Evolutionary conservation across 2,113 vertebrate species (phyloP).

Genomic region (Blennius ocellaris): DNA sequence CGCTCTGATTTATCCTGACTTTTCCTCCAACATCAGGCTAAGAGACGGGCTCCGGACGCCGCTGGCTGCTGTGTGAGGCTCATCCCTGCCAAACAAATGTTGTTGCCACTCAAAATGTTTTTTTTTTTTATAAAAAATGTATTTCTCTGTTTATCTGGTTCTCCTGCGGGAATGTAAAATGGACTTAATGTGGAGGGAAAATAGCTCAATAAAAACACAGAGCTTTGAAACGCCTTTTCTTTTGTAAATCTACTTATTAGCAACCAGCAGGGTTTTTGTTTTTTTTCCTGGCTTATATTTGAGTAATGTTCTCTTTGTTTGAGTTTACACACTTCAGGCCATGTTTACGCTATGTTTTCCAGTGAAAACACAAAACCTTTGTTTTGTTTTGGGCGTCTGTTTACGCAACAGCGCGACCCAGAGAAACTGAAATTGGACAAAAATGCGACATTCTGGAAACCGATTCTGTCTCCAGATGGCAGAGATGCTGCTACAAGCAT

Average conservation of each 20-base stretch:
- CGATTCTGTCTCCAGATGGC: no score
- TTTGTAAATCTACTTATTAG: not conserved
- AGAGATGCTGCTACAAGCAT: no score
- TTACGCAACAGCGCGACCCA: no score
- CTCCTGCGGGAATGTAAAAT: constrained; percentile 26
- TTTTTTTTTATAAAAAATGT: not conserved
- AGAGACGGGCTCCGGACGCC: constrained; percentile 38
- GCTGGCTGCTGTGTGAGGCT: constrained; percentile 31
- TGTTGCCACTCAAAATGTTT: constrained; percentile 79
- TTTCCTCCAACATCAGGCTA: constrained; percentile 56
- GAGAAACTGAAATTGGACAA: no score
- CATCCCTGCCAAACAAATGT: constrained; percentile 78
- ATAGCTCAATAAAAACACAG: not conserved
- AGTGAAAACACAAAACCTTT: no score
- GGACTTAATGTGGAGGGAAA: constrained; percentile 15
- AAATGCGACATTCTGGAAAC: no score
- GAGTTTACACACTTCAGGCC: no score
- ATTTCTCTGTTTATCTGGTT: constrained; percentile 18
- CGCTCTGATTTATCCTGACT: constrained; percentile 55
- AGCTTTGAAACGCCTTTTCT: not conserved
- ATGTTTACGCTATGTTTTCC: no score
- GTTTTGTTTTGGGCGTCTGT: no score
- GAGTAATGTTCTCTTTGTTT: not conserved
- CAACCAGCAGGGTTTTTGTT: not conserved
- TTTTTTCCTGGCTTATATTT: not conserved